Percentiles rank a stretch among this genome's conserved stretches.
Conservation (phyloP, 37 sponge, comb jelly and placozoan genomes). For the Crambe crambe region DNA sequence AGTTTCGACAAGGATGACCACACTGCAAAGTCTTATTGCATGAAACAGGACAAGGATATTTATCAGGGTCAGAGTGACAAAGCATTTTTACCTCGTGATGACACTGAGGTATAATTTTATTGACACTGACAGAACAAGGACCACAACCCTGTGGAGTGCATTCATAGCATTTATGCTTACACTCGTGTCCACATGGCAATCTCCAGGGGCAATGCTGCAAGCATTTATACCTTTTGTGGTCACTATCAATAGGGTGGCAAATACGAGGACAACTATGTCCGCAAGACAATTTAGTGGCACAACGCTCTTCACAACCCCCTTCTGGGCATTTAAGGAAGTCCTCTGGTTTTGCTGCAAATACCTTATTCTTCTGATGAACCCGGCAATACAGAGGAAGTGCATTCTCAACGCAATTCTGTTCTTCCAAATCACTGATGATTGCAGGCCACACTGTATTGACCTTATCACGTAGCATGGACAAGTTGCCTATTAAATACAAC, state of each 20-base stretch:
- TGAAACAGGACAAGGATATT: constrained; percentile 27
- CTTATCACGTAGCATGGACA: constrained; percentile 46
- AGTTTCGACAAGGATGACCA: constrained; percentile 73
- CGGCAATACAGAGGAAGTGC: constrained; percentile 76
- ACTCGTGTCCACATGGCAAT: constrained; percentile 76
- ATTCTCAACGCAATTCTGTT: constrained; percentile 33
- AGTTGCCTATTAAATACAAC: constrained; percentile 87
- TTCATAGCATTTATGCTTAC: constrained; percentile 63
- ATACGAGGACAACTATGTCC: constrained; percentile 73
- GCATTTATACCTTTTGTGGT: constrained; percentile 63
- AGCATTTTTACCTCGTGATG: constrained; percentile 31
- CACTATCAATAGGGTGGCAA: constrained; percentile 72
- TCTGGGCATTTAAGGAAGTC: constrained; percentile 81
- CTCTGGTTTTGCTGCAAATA: constrained; percentile 1
- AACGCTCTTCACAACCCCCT: constrained; percentile 74
- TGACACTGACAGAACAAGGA: constrained; percentile 61
- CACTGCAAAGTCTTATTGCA: constrained; percentile 67
- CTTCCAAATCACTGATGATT: constrained; percentile 56
- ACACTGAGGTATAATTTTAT: constrained; percentile 47
- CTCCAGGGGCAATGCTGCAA: constrained; percentile 31
- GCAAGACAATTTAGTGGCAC: constrained; percentile 58
- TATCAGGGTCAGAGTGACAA: constrained; percentile 41
- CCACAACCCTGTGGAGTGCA: constrained; percentile 26
- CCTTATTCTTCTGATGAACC: constrained; percentile 55
- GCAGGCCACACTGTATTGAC: constrained; percentile 67